Evolutionary conservation across 2,113 vertebrate species (phyloP), one percentile per base, ranked within the genome.

Genomic region (Machaerirhynchus nigripectus): DNA sequence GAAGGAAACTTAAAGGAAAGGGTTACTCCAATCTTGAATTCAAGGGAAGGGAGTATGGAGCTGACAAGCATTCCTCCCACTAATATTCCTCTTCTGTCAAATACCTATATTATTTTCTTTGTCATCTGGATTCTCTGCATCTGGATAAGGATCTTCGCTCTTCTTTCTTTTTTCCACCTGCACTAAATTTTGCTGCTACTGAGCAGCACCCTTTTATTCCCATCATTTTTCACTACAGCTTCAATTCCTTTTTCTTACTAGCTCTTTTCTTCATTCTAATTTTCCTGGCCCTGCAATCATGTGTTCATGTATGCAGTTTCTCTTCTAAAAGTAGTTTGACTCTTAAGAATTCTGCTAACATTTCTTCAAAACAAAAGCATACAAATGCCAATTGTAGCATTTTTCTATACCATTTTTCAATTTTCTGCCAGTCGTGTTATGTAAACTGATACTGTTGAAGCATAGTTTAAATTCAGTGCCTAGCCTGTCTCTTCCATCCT

Each of bases 71-170:
- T 93, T 92, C 86, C 89, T 94, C 91, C 95, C 86, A 93, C 95
- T 92, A 59, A 92, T 86, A 95, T 89, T 92, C 91, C 86, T 67
- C 74, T 90, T 92, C 95, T 92, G 89, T 96, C 95, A 95, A 93
- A 89, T 93, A 93, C 73, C 91, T 93, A 3, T 95, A 81, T 95
- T 94, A 77, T 87, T 96, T 91, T 93, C 92, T 95, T 95, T 97
- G 96, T 97, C 63, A 92, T 94, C 76, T 90, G 83, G 92, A 88
- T 95, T 92, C 63, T 90, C 75, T 93, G 68, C 63, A 93, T 90
- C 83, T 80, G 85, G 90, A 86, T 83, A 64, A 74, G 80, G 83
- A 90, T 93, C 76, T 84, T 96, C 81, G 79, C 16, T 87, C 19
- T 92, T 86, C 50, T 89, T 93, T 93, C 74, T 57, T 91, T 44